These are phyloP conservation scores for Cynopterus brachyotis DNA, from an alignment of 2,113 vertebrate species.

Conservation along the genomic window DNA sequence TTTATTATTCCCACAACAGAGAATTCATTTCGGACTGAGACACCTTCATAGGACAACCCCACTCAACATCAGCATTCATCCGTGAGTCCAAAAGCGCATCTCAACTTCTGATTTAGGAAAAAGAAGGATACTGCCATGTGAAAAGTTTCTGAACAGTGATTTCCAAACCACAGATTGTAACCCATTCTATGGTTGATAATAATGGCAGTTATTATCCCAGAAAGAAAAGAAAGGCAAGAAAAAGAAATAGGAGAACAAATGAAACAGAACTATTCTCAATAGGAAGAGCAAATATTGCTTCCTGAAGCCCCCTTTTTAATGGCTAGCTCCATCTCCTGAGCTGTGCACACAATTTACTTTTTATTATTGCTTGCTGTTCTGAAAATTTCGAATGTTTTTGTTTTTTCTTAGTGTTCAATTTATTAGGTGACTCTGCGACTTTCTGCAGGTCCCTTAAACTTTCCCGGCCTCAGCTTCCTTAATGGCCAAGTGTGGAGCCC, in stretches of 20 bases:
- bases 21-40: neutral
- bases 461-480: neutral
- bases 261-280: neutral
- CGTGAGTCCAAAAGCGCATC: too few species aligned
- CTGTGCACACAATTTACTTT: neutral
- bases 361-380: neutral
- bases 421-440: neutral
- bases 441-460: neutral
- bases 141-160: neutral
- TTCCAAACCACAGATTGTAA: neutral
- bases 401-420: neutral
- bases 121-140: too few species aligned
- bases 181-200: too few species aligned
- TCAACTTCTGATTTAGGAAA: neutral
- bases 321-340: neutral
- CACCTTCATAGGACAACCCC: fast-evolving
- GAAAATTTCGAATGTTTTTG: neutral
- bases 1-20: too few species aligned
- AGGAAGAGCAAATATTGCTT: neutral
- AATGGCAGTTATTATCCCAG: neutral
- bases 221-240: neutral
- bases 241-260: neutral
- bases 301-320: neutral
- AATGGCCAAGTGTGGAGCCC: neutral
- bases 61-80: fast-evolving